phyloP scores from a whole-genome alignment of 2,797 vertebrate species.

The Sebastes iracundus region DNA sequence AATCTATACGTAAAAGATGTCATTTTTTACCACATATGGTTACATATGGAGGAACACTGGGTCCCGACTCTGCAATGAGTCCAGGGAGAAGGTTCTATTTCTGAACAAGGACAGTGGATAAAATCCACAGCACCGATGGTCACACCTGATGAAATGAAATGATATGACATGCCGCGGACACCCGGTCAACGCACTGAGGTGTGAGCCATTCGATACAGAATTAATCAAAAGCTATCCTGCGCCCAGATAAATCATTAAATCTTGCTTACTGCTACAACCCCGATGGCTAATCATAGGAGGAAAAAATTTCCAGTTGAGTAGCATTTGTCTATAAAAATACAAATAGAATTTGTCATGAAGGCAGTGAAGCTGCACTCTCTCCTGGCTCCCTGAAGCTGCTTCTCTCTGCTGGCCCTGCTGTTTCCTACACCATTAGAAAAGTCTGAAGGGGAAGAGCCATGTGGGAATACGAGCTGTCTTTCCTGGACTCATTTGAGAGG shows the following conservation, averaged over 20 bases:
- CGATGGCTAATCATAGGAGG: slow-evolving; percentile 68
- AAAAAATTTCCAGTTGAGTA: slow-evolving; percentile 66
- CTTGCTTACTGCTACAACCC: slow-evolving; percentile 65
- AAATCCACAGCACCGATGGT: slow-evolving; percentile 57
- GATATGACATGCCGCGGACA: slow-evolving; percentile 67
- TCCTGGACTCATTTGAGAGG: slow-evolving; percentile 72
- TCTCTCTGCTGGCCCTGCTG: slow-evolving; percentile 60
- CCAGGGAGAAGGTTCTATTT: slow-evolving; percentile 38
- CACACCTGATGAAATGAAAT: slow-evolving; percentile 77
- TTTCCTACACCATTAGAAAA: slow-evolving; percentile 71
- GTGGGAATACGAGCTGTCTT: slow-evolving; percentile 76
- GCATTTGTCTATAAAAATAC: slow-evolving; percentile 76
- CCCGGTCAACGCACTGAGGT: slow-evolving; percentile 62
- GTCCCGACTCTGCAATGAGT: neutral
- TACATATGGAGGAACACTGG: neutral
- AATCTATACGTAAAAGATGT: neutral
- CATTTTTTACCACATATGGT: neutral
- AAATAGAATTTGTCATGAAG: slow-evolving; percentile 72
- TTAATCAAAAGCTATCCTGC: slow-evolving; percentile 78
- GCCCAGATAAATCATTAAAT: slow-evolving; percentile 77
- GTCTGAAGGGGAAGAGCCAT: slow-evolving; percentile 63
- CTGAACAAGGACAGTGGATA: slow-evolving; percentile 54
- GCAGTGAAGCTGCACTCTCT: slow-evolving; percentile 64
- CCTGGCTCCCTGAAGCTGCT: slow-evolving; percentile 44
- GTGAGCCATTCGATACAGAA: slow-evolving; percentile 74